phyloP scores from a whole-genome alignment of 2,113 vertebrate species.

The Ranitomeya variabilis region DNA sequence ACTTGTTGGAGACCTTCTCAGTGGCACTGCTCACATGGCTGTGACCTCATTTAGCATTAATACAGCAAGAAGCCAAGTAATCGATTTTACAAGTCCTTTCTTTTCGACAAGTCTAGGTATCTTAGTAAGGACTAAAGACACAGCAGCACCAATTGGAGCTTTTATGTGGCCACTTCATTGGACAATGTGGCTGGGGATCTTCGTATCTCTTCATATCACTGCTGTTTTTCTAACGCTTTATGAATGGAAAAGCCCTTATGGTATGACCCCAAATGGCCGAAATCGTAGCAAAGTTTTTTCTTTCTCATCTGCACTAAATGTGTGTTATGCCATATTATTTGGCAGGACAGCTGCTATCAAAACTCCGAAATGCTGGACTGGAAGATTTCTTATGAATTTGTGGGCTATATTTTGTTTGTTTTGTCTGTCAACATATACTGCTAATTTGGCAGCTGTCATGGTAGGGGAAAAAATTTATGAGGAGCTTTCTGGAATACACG shows the following conservation, averaged over 20 bases:
- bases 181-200: constrained; percentile 87
- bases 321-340: constrained; percentile 83
- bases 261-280: constrained; percentile 81
- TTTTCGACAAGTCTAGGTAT: constrained; percentile 85
- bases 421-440: constrained; percentile 84
- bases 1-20: constrained; percentile 79
- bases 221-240: constrained; percentile 83
- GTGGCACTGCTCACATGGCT: constrained; percentile 80
- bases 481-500: constrained; percentile 87
- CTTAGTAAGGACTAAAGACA: constrained; percentile 81
- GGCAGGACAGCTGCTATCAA: constrained; percentile 84
- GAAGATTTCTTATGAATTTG: constrained; percentile 86
- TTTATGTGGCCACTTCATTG: constrained; percentile 88
- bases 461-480: constrained; percentile 88
- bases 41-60: constrained; percentile 85
- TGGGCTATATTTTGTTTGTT: constrained; percentile 88
- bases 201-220: constrained; percentile 82
- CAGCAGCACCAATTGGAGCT: constrained; percentile 83
- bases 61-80: constrained; percentile 81
- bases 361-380: constrained; percentile 85
- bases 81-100: constrained; percentile 85
- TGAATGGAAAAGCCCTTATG: constrained; percentile 85
- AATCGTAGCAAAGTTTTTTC: constrained; percentile 83
- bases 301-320: constrained; percentile 82
- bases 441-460: constrained; percentile 86